Conservation (phyloP, 2,797 vertebrate genomes). For the Vultur gryphus region DNA sequence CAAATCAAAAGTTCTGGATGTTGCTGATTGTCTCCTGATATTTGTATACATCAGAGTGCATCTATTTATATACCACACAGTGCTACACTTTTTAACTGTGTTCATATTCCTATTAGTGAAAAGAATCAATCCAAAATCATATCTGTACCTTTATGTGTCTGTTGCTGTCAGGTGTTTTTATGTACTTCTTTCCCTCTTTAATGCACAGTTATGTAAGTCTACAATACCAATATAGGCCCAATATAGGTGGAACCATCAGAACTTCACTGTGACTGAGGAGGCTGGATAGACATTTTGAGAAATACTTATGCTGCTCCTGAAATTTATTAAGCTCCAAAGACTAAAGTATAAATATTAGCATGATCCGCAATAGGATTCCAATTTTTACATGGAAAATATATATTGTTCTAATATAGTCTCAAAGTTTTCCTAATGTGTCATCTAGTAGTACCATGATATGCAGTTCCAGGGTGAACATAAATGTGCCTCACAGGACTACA, state of each 20-base stretch:
- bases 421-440: neutral
- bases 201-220: neutral
- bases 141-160: neutral
- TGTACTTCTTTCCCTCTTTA: neutral
- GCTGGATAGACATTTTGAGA: neutral
- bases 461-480: neutral
- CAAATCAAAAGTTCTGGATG: neutral
- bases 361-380: neutral
- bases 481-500: neutral
- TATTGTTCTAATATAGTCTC: neutral
- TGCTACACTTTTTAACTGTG: neutral
- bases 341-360: neutral
- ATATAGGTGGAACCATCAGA: neutral
- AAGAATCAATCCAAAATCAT: neutral
- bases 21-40: neutral
- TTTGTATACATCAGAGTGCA: neutral
- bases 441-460: neutral
- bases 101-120: neutral
- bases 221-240: neutral
- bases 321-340: neutral
- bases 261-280: neutral
- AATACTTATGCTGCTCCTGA: neutral
- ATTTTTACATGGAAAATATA: neutral
- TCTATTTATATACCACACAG: neutral
- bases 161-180: neutral